Evolutionary conservation across 2,888 invertebrate genomes (phyloP).

Genomic region (Oegoconia quadripuncta): DNA sequence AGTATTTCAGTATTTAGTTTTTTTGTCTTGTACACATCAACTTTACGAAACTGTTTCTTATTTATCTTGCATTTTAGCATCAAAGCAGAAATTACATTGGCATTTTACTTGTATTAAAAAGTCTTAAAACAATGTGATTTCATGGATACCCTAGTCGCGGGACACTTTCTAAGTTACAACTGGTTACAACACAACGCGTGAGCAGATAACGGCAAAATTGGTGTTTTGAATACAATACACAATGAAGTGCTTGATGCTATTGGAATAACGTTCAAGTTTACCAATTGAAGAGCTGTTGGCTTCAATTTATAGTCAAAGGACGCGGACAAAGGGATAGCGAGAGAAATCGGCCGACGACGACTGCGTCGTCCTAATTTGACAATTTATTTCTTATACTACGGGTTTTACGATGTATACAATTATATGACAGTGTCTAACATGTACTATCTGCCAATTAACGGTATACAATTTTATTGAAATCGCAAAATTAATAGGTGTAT

Average conservation of each 20-base stretch:
- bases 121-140: constrained; percentile 5
- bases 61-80: no score
- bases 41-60: no score
- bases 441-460: no score
- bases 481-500: no score
- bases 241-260: constrained; percentile 32
- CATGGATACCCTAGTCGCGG: constrained; percentile 42
- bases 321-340: constrained; percentile 45
- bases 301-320: constrained; percentile 27
- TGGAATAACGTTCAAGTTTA: constrained; percentile 39
- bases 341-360: constrained; percentile 60
- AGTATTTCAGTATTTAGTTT: no score
- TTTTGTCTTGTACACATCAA: no score
- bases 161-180: constrained; percentile 60
- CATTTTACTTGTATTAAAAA: no score
- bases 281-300: constrained; percentile 16
- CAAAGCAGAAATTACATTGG: no score
- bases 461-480: no score
- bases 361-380: constrained; percentile 44
- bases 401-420: no score
- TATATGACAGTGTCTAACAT: no score
- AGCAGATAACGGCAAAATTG: constrained; percentile 53
- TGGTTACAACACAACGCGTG: constrained; percentile 41
- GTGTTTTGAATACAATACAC: constrained; percentile 35
- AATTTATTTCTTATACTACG: constrained; percentile 27